A percentile compares a stretch with the other conserved stretches of the same genome.
These are phyloP conservation scores for Morus bassanus DNA, from an alignment of 2,797 vertebrate genomes.

Conservation along the genomic window DNA sequence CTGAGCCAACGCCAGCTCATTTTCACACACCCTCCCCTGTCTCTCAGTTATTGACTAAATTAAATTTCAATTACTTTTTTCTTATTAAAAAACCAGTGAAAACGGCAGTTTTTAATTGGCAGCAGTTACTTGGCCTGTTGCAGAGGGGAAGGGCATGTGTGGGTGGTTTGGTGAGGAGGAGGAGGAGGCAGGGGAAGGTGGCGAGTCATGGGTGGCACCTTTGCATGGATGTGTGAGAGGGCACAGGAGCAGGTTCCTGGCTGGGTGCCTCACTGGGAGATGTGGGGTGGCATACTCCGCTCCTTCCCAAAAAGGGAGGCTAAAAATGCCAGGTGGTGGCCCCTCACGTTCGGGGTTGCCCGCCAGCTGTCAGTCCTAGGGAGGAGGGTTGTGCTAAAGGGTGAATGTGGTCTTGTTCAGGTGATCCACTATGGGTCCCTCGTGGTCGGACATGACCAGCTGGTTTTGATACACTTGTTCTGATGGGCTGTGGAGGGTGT, in stretches of 20 bases:
- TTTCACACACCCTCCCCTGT: not conserved
- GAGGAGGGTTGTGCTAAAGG: not conserved
- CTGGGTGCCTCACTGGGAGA: not conserved
- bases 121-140: not conserved
- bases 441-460: rapidly evolving
- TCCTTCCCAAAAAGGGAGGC: not conserved
- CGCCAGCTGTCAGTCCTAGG: not conserved
- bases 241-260: not conserved
- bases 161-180: not conserved
- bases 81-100: not conserved
- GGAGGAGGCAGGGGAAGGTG: not conserved
- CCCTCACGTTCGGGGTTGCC: not conserved
- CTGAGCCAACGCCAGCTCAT: not conserved
- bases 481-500: not conserved
- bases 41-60: not conserved
- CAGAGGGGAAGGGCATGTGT: not conserved
- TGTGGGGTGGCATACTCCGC: not conserved
- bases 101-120: not conserved
- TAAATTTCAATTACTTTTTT: conserved; percentile 56
- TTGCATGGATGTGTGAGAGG: not conserved
- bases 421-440: not conserved
- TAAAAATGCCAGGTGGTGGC: not conserved
- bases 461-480: not conserved
- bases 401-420: not conserved
- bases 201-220: not conserved